Evolutionary conservation across 1,140 invertebrate genomes (phyloP).

Genomic region (Drosophila nigromelanica): DNA sequence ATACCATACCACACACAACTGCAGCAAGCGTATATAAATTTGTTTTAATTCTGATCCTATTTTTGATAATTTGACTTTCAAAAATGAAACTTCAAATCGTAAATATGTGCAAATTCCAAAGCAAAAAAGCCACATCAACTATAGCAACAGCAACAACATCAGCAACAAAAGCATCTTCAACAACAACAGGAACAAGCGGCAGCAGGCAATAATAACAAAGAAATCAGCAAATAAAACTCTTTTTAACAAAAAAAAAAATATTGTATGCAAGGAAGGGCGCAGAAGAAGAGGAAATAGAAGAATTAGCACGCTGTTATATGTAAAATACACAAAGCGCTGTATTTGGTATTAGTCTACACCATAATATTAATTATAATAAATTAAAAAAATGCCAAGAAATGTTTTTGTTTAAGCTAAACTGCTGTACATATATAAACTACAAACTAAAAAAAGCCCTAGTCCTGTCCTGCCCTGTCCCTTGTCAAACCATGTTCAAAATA

Average conservation of each 20-base stretch:
- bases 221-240: conserved; percentile 3
- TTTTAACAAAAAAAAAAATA: background rate
- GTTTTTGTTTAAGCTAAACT: conserved; percentile 1
- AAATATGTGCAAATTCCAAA: conserved; percentile 24
- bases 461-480: background rate
- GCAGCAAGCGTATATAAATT: conserved; percentile 30
- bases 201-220: conserved; percentile 23
- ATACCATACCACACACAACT: conserved; percentile 18
- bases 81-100: conserved; percentile 25
- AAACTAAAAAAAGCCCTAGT: background rate
- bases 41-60: conserved; percentile 29
- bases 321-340: conserved; percentile 29
- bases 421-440: conserved; percentile 1
- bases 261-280: background rate
- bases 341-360: conserved; percentile 21
- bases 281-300: conserved; percentile 2
- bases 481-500: background rate
- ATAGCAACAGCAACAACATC: background rate
- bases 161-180: conserved; percentile 4
- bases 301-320: conserved; percentile 15
- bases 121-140: conserved; percentile 5
- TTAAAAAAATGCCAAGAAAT: conserved; percentile 4
- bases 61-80: conserved; percentile 27
- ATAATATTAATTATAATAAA: conserved; percentile 7
- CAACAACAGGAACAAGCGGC: background rate